phyloP scores from a whole-genome alignment of 2,113 vertebrate genomes.

The Diadophis punctatus region DNA sequence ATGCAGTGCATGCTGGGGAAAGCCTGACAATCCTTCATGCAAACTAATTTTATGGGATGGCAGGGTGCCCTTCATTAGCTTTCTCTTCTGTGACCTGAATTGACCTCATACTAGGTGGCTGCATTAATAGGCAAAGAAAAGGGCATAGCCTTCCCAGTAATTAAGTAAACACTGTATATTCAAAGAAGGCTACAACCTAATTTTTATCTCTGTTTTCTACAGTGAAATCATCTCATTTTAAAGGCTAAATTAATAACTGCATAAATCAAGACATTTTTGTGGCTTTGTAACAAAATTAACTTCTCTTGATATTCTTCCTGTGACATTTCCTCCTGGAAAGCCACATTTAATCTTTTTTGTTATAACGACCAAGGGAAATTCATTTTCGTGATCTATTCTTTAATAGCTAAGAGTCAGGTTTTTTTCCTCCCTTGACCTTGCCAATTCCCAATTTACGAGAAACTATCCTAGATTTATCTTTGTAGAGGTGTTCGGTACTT shows the following conservation, averaged over 20 bases:
- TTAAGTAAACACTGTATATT: constrained; percentile 8
- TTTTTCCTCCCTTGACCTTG: not conserved
- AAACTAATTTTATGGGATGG: constrained; percentile 15
- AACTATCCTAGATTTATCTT: constrained; percentile 37
- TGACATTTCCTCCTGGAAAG: not conserved
- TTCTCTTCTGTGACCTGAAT: constrained; percentile 4
- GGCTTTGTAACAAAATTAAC: not conserved
- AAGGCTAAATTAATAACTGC: not conserved
- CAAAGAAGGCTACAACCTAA: not conserved
- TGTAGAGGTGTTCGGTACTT: constrained; percentile 5
- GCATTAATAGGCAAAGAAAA: not conserved
- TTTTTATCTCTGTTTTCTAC: not conserved
- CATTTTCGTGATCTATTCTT: constrained; percentile 14
- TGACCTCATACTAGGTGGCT: not conserved
- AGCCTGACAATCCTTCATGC: constrained; percentile 24
- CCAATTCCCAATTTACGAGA: not conserved
- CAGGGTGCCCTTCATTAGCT: constrained; percentile 14
- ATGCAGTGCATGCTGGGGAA: not conserved
- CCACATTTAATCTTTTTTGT: not conserved
- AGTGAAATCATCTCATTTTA: not conserved
- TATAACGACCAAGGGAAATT: not conserved
- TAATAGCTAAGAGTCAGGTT: not conserved
- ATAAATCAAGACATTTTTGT: constrained; percentile 10
- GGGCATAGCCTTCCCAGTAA: not conserved
- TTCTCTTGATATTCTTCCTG: constrained; percentile 8